phyloP scores from a whole-genome alignment of 2,113 vertebrate genomes.

The Catharus fuscescens region DNA sequence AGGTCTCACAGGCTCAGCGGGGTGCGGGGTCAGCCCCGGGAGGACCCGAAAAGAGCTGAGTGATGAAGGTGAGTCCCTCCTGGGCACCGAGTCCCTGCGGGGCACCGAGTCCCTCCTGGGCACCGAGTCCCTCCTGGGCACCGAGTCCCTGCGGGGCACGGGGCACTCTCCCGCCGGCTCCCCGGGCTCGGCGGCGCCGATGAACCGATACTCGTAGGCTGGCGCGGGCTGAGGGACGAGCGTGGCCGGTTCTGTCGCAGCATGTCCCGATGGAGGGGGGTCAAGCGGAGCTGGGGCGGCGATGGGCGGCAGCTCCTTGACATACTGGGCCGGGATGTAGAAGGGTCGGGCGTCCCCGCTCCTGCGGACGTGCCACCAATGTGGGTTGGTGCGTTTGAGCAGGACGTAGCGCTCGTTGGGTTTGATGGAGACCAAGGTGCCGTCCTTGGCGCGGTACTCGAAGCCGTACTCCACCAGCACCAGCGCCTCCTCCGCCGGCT shows the following conservation, averaged over 20 bases:
- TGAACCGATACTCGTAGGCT: slow-evolving; percentile 70
- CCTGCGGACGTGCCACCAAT: slow-evolving; percentile 91
- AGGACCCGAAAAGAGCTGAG: slow-evolving; percentile 31
- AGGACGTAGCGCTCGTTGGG: slow-evolving; percentile 88
- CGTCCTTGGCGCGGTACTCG: slow-evolving; percentile 85
- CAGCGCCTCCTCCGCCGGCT: slow-evolving; percentile 70
- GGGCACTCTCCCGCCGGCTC: background rate
- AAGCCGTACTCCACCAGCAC: slow-evolving; percentile 87
- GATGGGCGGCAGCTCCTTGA: slow-evolving; percentile 74
- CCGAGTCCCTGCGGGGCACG: background rate
- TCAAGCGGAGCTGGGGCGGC: background rate
- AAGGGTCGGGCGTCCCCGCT: slow-evolving; percentile 80
- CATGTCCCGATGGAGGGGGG: rapidly evolving
- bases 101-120: too few species aligned
- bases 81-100: background rate
- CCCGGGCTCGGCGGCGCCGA: background rate
- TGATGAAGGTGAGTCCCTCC: background rate
- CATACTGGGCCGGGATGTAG: slow-evolving; percentile 89
- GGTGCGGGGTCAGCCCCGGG: background rate
- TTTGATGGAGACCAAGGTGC: slow-evolving; percentile 83
- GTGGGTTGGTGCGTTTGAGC: slow-evolving; percentile 83
- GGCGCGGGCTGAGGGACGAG: background rate
- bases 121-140: background rate
- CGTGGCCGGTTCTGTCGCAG: background rate
- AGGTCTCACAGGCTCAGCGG: slow-evolving; percentile 1